Evolutionary conservation across 2,113 vertebrate species (phyloP).

Genomic region (Neodon shergylaensis): DNA sequence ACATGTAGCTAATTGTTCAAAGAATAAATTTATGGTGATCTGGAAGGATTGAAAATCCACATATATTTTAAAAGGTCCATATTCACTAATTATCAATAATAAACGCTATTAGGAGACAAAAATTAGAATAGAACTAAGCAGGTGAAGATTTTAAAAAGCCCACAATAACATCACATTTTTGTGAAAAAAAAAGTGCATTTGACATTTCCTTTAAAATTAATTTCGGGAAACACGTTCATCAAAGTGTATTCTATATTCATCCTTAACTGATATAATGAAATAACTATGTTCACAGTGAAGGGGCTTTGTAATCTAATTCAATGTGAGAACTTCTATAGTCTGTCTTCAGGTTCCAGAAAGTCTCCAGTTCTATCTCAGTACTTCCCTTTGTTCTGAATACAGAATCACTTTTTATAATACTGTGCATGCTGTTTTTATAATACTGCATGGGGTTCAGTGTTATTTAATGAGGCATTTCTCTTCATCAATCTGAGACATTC

Average conservation of each 20-base stretch:
- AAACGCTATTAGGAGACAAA: not conserved
- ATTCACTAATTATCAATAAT: not conserved
- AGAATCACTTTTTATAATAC: conserved; percentile 42
- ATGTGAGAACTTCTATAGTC: not conserved
- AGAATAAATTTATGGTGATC: not conserved
- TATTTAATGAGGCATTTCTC: conserved; percentile 71
- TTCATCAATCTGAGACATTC: conserved; percentile 59
- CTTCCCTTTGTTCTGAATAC: conserved; percentile 42
- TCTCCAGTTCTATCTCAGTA: not conserved
- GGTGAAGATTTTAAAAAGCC: not conserved
- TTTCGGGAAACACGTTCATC: not conserved
- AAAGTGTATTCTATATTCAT: not conserved
- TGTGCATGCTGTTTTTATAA: conserved; percentile 48
- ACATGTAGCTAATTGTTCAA: not conserved
- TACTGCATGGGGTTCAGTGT: not conserved
- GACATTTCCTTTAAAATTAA: not conserved
- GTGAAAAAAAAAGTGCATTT: not conserved
- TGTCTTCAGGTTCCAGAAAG: not conserved
- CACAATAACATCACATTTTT: not conserved
- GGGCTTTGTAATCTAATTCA: not conserved
- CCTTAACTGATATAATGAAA: not conserved
- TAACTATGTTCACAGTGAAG: not conserved
- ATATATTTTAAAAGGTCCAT: not conserved
- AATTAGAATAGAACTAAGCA: not conserved
- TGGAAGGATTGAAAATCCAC: not conserved